Percentiles rank a stretch among this genome's conserved stretches.
phyloP scores from a whole-genome alignment of 2,888 invertebrate genomes.

The Phortica okadai region DNA sequence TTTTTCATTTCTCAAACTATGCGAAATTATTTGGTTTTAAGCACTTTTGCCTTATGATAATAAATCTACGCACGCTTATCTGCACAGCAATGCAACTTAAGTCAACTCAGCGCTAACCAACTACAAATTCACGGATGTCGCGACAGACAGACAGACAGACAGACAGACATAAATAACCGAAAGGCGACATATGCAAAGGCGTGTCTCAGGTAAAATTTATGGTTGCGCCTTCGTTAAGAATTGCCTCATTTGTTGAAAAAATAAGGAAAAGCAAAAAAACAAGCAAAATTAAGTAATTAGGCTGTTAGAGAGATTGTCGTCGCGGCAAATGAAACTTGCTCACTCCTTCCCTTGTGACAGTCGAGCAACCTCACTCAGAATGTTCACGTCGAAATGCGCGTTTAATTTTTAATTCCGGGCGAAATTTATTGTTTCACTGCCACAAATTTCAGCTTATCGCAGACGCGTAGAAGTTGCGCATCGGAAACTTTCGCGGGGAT shows the following conservation, averaged over 20 bases:
- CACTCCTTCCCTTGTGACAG: background rate
- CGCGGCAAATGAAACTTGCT: conserved; percentile 25
- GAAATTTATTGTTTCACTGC: conserved; percentile 68
- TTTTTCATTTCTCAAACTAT: background rate
- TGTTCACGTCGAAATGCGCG: conserved; percentile 38
- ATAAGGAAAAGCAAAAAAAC: conserved; percentile 36
- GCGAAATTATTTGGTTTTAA: background rate
- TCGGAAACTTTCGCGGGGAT: conserved; percentile 42
- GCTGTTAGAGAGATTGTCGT: conserved; percentile 48
- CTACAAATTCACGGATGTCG: conserved; percentile 29
- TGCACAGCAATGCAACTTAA: conserved; percentile 8
- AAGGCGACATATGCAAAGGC: conserved; percentile 70
- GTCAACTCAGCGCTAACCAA: background rate
- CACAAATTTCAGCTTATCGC: conserved; percentile 69
- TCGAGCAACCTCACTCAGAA: too few species aligned
- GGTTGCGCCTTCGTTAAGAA: conserved; percentile 23
- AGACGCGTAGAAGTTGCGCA: conserved; percentile 46
- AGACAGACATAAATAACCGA: conserved; percentile 60
- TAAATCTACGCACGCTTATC: background rate
- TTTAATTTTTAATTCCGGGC: conserved; percentile 71
- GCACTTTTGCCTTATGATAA: background rate
- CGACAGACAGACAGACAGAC: conserved; percentile 40
- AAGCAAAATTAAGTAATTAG: conserved; percentile 42
- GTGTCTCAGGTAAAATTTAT: conserved; percentile 72
- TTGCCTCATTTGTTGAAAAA: conserved; percentile 24